Conservation (phyloP, 64 coral and sea anemone species). For the Montipora sp. region DNA sequence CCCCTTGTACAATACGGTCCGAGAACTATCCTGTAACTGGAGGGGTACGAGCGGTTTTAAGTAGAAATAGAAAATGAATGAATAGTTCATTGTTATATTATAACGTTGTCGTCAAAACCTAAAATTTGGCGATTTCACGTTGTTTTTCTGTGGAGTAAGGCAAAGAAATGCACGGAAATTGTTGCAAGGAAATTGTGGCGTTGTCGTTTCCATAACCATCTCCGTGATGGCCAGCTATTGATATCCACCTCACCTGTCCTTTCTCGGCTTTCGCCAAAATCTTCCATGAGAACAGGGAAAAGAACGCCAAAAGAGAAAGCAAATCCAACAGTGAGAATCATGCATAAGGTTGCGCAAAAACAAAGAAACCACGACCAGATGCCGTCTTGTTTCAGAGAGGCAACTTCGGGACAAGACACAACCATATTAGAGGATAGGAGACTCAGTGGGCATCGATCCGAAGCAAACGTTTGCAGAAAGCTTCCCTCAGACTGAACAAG, state of each 20-base stretch:
- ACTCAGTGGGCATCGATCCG: neutral
- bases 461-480: neutral
- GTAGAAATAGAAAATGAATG: too few species aligned
- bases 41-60: too few species aligned
- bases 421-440: neutral
- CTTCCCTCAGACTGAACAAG: too few species aligned
- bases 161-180: too few species aligned
- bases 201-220: neutral
- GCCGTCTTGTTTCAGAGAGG: slow-evolving; percentile 21
- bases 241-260: neutral
- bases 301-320: slow-evolving; percentile 6
- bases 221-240: neutral
- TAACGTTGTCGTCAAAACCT: too few species aligned
- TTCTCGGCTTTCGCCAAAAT: slow-evolving; percentile 24
- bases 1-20: too few species aligned
- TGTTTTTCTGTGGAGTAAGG: too few species aligned
- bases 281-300: slow-evolving; percentile 13
- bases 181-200: too few species aligned
- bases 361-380: slow-evolving; percentile 42
- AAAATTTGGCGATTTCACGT: too few species aligned
- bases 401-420: neutral
- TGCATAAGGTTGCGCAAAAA: slow-evolving; percentile 1
- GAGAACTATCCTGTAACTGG: too few species aligned
- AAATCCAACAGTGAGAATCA: slow-evolving; percentile 9
- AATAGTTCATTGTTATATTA: too few species aligned